Conservation (phyloP, 2,888 invertebrate genomes). For the Galerucella nymphaeae region DNA sequence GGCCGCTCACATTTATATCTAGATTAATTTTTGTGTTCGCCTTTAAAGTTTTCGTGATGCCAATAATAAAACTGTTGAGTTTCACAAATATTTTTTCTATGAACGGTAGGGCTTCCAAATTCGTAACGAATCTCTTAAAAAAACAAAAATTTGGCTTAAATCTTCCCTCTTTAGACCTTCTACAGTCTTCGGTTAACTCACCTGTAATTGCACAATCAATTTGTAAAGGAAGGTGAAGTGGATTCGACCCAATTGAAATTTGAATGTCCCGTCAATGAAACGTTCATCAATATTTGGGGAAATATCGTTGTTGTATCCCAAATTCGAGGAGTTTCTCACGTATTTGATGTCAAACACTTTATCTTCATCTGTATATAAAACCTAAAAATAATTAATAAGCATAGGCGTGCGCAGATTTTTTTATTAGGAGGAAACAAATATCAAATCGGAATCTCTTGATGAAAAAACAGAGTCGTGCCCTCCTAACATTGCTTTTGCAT, state of each 20-base stretch:
- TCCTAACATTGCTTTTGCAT: too few relatives aligned
- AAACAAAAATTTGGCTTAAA: background rate
- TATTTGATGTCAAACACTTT: conserved; percentile 84
- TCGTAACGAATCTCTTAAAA: conserved; percentile 60
- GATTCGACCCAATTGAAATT: conserved; percentile 76
- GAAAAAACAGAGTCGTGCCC: too few relatives aligned
- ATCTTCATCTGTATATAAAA: conserved; percentile 82
- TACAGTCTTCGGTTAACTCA: conserved; percentile 53
- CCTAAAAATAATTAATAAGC: conserved; percentile 64
- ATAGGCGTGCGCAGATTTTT: too few relatives aligned
- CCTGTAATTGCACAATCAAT: conserved; percentile 74
- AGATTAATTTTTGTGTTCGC: conserved; percentile 61
- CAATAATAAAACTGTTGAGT: conserved; percentile 48
- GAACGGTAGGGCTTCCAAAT: conserved; percentile 59
- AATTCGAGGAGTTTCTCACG: conserved; percentile 74
- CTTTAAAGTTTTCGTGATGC: conserved; percentile 60
- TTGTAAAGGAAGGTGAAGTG: conserved; percentile 78
- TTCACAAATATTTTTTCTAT: conserved; percentile 50
- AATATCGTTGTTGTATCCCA: conserved; percentile 67
- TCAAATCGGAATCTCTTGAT: too few relatives aligned
- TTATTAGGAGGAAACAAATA: too few relatives aligned
- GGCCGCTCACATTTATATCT: conserved; percentile 70
- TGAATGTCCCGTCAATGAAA: conserved; percentile 77
- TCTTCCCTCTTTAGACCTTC: too few relatives aligned
- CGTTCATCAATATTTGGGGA: conserved; percentile 66